Percentiles rank a stretch among this genome's conserved stretches.
phyloP scores from a whole-genome alignment of 2,113 vertebrate genomes.

The Ploceus nigricollis region DNA sequence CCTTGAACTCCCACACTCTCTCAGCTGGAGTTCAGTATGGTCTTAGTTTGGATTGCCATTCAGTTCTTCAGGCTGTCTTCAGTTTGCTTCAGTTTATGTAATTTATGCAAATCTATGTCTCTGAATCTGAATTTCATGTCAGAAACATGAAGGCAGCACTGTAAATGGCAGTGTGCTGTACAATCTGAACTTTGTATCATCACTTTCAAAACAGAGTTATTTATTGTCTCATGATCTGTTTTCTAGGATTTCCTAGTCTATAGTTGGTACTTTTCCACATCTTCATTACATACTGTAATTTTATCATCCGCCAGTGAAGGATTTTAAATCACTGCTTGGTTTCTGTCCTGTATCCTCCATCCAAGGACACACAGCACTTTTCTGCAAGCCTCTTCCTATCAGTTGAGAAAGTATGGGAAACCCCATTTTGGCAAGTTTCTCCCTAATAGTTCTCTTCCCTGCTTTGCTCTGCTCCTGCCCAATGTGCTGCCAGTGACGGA shows the following conservation, averaged over 20 bases:
- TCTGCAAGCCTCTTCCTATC: not conserved
- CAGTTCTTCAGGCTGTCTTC: not conserved
- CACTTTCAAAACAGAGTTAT: not conserved
- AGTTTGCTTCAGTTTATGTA: not conserved
- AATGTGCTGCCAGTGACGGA: rapidly evolving
- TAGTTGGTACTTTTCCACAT: not conserved
- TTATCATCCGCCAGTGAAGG: not conserved
- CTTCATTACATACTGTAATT: not conserved
- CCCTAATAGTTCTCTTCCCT: not conserved
- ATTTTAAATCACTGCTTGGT: not conserved
- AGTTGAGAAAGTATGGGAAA: not conserved
- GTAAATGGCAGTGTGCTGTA: not conserved
- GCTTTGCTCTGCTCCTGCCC: not conserved
- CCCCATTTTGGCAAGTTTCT: not conserved
- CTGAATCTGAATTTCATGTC: not conserved
- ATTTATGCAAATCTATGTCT: not conserved
- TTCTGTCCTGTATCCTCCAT: not conserved
- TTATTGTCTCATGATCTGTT: not conserved
- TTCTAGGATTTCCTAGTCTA: not conserved
- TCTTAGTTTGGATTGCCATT: not conserved
- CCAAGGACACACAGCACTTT: not conserved
- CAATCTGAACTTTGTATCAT: not conserved
- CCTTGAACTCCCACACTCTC: not conserved
- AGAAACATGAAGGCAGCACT: not conserved
- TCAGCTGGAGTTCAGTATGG: not conserved